Evolutionary conservation across 2,113 vertebrate species (phyloP).

Genomic region (Pelobates fuscus): DNA sequence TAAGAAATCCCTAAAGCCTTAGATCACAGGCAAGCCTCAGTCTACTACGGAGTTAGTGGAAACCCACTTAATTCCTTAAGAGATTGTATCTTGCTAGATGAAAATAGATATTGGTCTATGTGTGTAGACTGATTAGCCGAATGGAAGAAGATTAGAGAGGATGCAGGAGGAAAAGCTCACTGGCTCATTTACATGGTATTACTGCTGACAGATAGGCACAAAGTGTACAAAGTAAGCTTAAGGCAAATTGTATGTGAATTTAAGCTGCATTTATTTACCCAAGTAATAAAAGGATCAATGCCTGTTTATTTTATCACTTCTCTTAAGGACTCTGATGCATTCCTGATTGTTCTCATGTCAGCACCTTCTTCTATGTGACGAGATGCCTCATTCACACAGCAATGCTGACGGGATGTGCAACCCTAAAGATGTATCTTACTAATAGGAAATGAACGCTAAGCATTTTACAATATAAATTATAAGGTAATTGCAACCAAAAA

Average conservation of each 20-base stretch:
- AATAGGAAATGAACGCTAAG: too few species aligned
- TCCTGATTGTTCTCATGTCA: slow-evolving; percentile 66
- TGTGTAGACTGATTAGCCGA: slow-evolving; percentile 92
- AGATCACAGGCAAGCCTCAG: slow-evolving; percentile 89
- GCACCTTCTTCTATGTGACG: too few species aligned
- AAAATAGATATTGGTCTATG: slow-evolving; percentile 95
- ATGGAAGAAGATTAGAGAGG: slow-evolving; percentile 89
- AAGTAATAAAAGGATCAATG: slow-evolving; percentile 75
- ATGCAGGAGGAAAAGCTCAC: slow-evolving; percentile 69
- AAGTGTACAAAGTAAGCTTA: slow-evolving; percentile 66
- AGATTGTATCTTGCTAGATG: slow-evolving; percentile 96
- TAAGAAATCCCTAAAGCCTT: slow-evolving; percentile 94
- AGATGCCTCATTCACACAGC: too few species aligned
- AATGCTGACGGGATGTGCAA: too few species aligned
- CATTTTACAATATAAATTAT: too few species aligned
- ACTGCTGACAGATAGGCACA: slow-evolving; percentile 72
- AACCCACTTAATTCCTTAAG: slow-evolving; percentile 92
- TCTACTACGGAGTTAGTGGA: slow-evolving; percentile 77
- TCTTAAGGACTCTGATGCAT: slow-evolving; percentile 66
- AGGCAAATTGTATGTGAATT: slow-evolving; percentile 75
- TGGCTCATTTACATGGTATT: slow-evolving; percentile 83
- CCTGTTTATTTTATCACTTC: slow-evolving; percentile 74
- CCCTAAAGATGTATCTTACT: too few species aligned
- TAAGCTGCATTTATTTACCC: slow-evolving; percentile 78
- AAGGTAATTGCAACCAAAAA: too few species aligned